phyloP scores from a whole-genome alignment of 2,797 vertebrate species.

The Linurgus olivaceus region DNA sequence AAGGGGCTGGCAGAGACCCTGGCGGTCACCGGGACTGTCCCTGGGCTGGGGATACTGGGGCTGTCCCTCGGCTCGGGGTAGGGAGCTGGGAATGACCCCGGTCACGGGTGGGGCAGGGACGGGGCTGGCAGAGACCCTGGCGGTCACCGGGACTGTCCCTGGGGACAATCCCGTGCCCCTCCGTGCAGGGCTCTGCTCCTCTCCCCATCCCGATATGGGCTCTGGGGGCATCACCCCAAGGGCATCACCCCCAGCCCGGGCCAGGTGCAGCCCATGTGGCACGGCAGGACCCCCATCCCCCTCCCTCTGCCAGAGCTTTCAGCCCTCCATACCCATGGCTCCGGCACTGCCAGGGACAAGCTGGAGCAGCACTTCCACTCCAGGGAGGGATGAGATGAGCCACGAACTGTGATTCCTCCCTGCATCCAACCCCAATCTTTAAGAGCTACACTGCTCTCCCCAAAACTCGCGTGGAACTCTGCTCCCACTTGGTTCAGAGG shows the following conservation, averaged over 20 bases:
- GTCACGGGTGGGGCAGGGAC: not conserved
- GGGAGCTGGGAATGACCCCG: too few species aligned
- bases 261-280: not conserved
- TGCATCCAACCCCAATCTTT: fast-evolving
- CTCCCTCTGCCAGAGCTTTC: not conserved
- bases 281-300: not conserved
- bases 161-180: too few species aligned
- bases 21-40: too few species aligned
- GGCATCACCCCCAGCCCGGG: fast-evolving
- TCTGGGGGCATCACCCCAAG: not conserved
- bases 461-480: not conserved
- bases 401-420: fast-evolving
- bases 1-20: not conserved
- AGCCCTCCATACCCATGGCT: not conserved
- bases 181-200: fast-evolving
- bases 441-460: not conserved
- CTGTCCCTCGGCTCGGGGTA: too few species aligned
- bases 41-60: too few species aligned
- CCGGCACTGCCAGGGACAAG: not conserved
- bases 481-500: not conserved
- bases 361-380: fast-evolving
- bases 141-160: not conserved
- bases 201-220: fast-evolving
- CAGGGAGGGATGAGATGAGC: not conserved
- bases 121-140: not conserved